Evolutionary conservation across 2,888 invertebrate genomes (phyloP).

Genomic region (Tinea semifulvella): DNA sequence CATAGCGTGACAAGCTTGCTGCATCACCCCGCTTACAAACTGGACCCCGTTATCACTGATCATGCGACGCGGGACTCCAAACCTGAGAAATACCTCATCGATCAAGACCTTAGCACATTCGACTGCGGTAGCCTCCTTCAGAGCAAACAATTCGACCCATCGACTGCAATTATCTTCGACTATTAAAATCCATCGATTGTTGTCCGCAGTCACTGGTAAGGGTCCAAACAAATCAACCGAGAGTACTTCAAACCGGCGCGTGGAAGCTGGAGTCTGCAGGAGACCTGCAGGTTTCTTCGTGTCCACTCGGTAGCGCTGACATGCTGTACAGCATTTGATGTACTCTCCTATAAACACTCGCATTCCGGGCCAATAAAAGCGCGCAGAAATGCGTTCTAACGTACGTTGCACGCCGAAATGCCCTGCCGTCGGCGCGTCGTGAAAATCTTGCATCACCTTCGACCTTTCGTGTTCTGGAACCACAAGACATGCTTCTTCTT

Average conservation of each 20-base stretch:
- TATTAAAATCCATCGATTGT: conserved; percentile 21
- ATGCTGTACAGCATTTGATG: conserved; percentile 24
- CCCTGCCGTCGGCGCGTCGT: conserved; percentile 23
- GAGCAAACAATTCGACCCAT: conserved; percentile 24
- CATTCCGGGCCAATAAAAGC: conserved; percentile 27
- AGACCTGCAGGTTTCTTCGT: conserved; percentile 31
- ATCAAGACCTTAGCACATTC: conserved; percentile 25
- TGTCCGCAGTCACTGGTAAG: conserved; percentile 17
- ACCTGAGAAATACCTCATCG: conserved; percentile 30
- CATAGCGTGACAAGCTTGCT: conserved; percentile 22
- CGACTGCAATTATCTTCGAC: conserved; percentile 23
- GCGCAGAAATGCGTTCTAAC: conserved; percentile 16
- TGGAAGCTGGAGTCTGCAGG: conserved; percentile 23
- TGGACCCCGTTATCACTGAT: conserved; percentile 33
- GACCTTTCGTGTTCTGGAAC: conserved; percentile 21
- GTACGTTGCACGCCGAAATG: conserved; percentile 25
- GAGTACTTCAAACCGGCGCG: conserved; percentile 26
- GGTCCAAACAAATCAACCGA: conserved; percentile 29
- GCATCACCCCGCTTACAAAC: conserved; percentile 30
- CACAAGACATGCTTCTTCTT: conserved; percentile 19
- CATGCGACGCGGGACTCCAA: conserved; percentile 28
- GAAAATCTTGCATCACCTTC: conserved; percentile 20
- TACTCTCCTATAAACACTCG: conserved; percentile 22
- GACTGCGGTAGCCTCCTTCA: conserved; percentile 22
- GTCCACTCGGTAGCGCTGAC: conserved; percentile 28